Percentiles rank a stretch among this genome's conserved stretches.
Evolutionary conservation across 2,113 vertebrate species (phyloP).

Genomic region (Gasterosteus aculeatus): DNA sequence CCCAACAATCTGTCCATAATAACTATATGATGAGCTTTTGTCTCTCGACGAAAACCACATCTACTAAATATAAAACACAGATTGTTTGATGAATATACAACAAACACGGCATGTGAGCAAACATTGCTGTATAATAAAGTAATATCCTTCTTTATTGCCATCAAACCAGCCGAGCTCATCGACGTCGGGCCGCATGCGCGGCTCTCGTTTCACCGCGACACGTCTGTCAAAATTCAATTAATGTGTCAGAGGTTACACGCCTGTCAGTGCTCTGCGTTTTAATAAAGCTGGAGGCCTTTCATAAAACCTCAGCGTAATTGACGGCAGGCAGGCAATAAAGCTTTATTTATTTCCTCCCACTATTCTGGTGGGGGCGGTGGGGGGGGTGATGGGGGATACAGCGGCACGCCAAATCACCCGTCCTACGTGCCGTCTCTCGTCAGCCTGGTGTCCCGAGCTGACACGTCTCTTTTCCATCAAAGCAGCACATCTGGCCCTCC

Average conservation of each 20-base stretch:
- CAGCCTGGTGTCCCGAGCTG: slow-evolving; percentile 57
- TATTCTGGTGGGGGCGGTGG: slow-evolving; percentile 7
- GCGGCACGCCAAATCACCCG: slow-evolving; percentile 19
- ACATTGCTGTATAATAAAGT: slow-evolving; percentile 37
- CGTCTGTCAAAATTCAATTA: slow-evolving; percentile 78
- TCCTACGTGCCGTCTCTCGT: slow-evolving; percentile 21
- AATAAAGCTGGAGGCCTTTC: slow-evolving; percentile 72
- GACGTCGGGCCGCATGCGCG: slow-evolving; percentile 29
- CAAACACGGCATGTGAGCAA: slow-evolving; percentile 29
- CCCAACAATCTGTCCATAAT: no score
- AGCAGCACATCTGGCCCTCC: slow-evolving; percentile 65
- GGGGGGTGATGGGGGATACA: background rate
- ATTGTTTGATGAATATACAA: slow-evolving; percentile 5
- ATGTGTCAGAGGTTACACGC: slow-evolving; percentile 74
- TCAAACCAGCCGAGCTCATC: slow-evolving; percentile 48
- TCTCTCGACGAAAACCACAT: background rate
- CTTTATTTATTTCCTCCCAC: slow-evolving; percentile 57
- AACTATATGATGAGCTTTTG: background rate
- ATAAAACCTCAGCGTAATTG: slow-evolving; percentile 70
- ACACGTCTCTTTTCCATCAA: slow-evolving; percentile 72
- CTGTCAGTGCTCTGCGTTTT: slow-evolving; percentile 64
- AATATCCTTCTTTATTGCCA: slow-evolving; percentile 45
- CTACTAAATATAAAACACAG: background rate
- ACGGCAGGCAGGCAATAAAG: slow-evolving; percentile 64
- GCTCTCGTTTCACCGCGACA: slow-evolving; percentile 37